These are phyloP conservation scores for Lysiphlebus fabarum DNA, from an alignment of 1,140 invertebrate genomes.

Conservation along the genomic window DNA sequence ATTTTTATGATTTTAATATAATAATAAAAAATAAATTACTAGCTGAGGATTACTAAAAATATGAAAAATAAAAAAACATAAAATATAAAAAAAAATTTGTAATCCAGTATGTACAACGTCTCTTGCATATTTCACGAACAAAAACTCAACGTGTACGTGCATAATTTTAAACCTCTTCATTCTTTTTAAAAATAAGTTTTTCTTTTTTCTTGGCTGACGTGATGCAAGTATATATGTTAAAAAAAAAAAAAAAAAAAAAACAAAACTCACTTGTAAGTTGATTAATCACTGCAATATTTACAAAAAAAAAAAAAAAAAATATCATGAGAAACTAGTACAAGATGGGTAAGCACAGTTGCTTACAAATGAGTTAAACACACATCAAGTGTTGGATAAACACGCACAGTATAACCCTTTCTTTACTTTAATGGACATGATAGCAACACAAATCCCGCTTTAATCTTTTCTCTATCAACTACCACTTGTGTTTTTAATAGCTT, in stretches of 20 bases:
- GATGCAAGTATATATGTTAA: neutral
- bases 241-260: slow-evolving; percentile 5
- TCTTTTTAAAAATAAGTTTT: neutral
- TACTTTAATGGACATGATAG: slow-evolving; percentile 19
- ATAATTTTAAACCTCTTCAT: slow-evolving; percentile 36
- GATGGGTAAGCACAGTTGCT: neutral
- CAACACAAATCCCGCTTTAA: slow-evolving; percentile 15
- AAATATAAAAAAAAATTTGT: slow-evolving; percentile 4
- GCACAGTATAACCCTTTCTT: neutral
- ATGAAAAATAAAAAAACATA: neutral
- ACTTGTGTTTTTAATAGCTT: neutral
- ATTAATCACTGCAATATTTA: slow-evolving; percentile 47
- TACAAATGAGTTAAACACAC: neutral
- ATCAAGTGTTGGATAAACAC: neutral
- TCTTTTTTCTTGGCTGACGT: neutral
- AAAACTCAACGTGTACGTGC: slow-evolving; percentile 34
- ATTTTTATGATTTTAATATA: no score
- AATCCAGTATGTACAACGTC: slow-evolving; percentile 3
- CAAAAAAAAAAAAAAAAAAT: slow-evolving; percentile 21
- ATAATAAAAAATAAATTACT: no score
- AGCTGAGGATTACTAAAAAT: no score
- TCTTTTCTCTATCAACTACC: slow-evolving; percentile 3
- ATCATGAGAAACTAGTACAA: neutral
- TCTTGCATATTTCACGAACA: slow-evolving; percentile 36
- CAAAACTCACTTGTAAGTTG: slow-evolving; percentile 27